Evolutionary conservation across 1,140 invertebrate species (phyloP).

Genomic region (Chelonus insularis): DNA sequence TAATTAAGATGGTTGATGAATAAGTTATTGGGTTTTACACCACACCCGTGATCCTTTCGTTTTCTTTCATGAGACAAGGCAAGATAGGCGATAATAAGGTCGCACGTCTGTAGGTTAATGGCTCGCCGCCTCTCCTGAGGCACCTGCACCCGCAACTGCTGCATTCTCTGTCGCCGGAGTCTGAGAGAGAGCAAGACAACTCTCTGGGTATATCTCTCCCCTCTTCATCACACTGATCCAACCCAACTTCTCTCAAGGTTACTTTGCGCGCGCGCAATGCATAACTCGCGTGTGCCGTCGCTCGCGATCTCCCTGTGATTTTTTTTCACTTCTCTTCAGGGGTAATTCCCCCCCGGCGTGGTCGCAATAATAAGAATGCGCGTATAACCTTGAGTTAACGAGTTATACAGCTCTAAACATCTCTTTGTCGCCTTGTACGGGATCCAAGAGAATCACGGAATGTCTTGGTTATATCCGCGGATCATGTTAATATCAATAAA

Average conservation of each 20-base stretch:
- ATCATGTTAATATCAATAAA: conserved; percentile 12
- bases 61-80: conserved; percentile 8
- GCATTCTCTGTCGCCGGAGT: conserved; percentile 4
- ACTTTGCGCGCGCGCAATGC: background rate
- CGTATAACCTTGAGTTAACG: conserved; percentile 9
- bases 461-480: conserved; percentile 3
- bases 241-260: conserved; percentile 3
- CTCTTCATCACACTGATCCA: background rate
- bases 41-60: background rate
- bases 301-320: background rate
- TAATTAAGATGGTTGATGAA: too few species aligned
- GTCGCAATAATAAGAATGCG: conserved; percentile 9
- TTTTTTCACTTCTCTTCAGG: background rate
- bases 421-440: conserved; percentile 6
- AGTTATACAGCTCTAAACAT: conserved; percentile 15
- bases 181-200: background rate
- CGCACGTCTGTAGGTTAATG: conserved; percentile 25
- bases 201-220: background rate
- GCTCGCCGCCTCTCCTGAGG: conserved; percentile 14
- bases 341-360: background rate
- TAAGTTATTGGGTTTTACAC: too few species aligned
- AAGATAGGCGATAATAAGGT: conserved; percentile 21
- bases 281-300: conserved; percentile 13
- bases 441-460: background rate
- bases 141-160: background rate